These are phyloP conservation scores for Zaprionus camerounensis DNA, from an alignment of 1,140 invertebrate species.

Conservation along the genomic window DNA sequence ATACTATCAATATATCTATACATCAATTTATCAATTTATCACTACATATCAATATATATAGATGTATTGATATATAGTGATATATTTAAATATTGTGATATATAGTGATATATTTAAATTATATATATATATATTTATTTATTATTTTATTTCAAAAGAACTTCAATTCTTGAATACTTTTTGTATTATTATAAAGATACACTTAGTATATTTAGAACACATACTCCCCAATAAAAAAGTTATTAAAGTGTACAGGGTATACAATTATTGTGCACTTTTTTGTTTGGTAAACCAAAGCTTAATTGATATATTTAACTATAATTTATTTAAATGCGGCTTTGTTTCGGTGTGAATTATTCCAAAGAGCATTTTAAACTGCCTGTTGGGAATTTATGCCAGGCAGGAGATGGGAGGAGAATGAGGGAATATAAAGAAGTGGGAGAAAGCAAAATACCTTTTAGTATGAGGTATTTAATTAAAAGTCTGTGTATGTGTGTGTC, in stretches of 20 bases:
- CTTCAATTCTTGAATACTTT: too few relatives aligned
- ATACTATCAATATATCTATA: too few relatives aligned
- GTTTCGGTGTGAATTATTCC: background rate
- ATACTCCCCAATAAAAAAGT: too few relatives aligned
- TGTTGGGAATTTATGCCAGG: background rate
- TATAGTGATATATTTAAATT: too few relatives aligned
- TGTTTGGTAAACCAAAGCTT: conserved; percentile 9
- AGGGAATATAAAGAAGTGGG: background rate
- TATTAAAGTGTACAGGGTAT: background rate
- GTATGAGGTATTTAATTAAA: conserved; percentile 29
- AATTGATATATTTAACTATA: conserved; percentile 19
- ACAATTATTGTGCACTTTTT: background rate
- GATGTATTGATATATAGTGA: too few relatives aligned
- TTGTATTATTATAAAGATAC: too few relatives aligned
- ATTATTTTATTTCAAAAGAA: too few relatives aligned
- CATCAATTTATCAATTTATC: too few relatives aligned
- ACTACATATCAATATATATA: too few relatives aligned
- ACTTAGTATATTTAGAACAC: too few relatives aligned
- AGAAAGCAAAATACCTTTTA: background rate
- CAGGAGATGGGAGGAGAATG: background rate
- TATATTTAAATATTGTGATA: too few relatives aligned
- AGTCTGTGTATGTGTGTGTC: conserved; percentile 3
- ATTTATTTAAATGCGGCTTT: conserved; percentile 6
- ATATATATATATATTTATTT: too few relatives aligned
- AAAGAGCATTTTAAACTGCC: conserved; percentile 1